Base-by-base conservation (phyloP, 2,888 invertebrate species). In the Andrena bicolor region DNA sequence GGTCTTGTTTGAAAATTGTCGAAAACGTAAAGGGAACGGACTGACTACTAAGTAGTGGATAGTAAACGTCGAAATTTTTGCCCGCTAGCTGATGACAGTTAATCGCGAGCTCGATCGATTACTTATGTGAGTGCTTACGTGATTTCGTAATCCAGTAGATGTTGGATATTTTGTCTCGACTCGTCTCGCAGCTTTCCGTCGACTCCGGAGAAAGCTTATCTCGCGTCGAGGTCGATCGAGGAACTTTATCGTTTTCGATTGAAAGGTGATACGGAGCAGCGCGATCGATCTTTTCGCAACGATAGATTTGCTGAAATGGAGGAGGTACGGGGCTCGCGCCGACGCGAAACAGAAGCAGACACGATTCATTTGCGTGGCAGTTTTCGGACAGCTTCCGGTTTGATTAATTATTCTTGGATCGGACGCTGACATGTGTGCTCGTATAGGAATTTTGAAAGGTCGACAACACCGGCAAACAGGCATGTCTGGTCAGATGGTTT, bases 351-450 rank as follows among this genome's bases (percentile, higher is more conserved):
- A 32, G 26, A 71, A 66, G 48, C n/a, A 20, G 28, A 56, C 60
- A 58, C 41, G 75, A 48, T 75, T 76, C 61, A 77, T 86, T 83
- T 83, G 86, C 86, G 81, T 85, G 35, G 66, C 28, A 51, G 76
- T 76, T 81, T 63, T 64, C 74, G 68, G 83, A 74, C 58, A 65
- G 69, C 63, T 69, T 51, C 61, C 53, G 69, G n/a, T 49, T 80
- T 83, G 81, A 83, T 83, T 80, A 83, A 86, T 83, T 83, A 77
- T 60, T 66, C 28, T 75, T 70, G 56, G 80, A 61, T 41, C 32
- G 76, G 51, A 20, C 68, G 30, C 51, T 81, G 4, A 41, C 75
- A 68, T 65, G 79, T 76, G 75, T 73, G 81, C 76, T 70, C 64
- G 66, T 65, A 61, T 32, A 68, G 63, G 58, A 51, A 23, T 26